Base-by-base conservation (phyloP, 2,888 invertebrate genomes). In the Lasioglossum villosulum region DNA sequence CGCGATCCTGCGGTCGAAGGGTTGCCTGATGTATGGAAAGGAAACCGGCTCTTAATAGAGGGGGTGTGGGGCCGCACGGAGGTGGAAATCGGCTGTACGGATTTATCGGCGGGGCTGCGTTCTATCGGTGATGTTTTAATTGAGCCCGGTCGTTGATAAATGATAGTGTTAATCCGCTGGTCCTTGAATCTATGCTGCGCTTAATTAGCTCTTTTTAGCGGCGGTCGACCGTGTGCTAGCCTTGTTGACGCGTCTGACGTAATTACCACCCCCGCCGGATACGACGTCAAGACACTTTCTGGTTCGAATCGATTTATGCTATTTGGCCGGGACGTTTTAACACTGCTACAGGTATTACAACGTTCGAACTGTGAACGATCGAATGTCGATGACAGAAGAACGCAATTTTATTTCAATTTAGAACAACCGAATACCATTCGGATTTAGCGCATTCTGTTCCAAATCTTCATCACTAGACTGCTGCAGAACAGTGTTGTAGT, bases 11-110 rank as follows among this genome's bases (percentile, higher is more conserved):
- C 86, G 89, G 88, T 82, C 88, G 91, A 91, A 91, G 84, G 88
- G 83, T 90, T 88, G 89, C 88, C 90, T 91, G 90, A 92, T 89
- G 90, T 90, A 93, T 91, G 92, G 89, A 92, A 91, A 87, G 90
- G 90, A 91, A 88, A 88, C 90, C 90, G 88, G 68, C 86, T 87
- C 89, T 91, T 92, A 90, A 92, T 90, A 86, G 86, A 90, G 83
- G 82, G 89, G 56, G 52, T 23, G 48, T 1, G 59, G 27, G 23
- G 52, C 2, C 8, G 52, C 52, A 23, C 23, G 52, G 52, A 19
- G 66, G 87, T 52, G 80, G 79, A 78, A 73, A 78, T 76, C 83
- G 80, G 74, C 75, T 78, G 78, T 76, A 70, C 68, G 81, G 85
- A 90, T 90, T 90, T 90, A 90, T 90, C 88, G 89, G 82, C 71